Evolutionary conservation across 2,888 invertebrate genomes (phyloP).

Genomic region (Clistopyga incitator): DNA sequence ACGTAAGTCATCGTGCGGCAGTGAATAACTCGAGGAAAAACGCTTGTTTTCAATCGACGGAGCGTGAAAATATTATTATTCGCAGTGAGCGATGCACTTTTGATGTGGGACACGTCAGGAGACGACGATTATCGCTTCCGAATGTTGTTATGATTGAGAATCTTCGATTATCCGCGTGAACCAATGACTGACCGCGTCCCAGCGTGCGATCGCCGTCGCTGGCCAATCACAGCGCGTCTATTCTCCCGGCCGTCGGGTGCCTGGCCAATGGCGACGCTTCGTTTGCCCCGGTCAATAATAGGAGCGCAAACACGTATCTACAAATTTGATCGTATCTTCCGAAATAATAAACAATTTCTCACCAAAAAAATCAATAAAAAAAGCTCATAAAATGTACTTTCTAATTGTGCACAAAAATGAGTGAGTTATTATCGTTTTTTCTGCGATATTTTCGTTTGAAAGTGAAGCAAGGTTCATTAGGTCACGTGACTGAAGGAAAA

Average conservation of each 20-base stretch:
- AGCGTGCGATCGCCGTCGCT: not conserved
- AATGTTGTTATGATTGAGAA: not conserved
- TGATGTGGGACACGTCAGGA: slow-evolving; percentile 6
- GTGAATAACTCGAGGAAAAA: not conserved
- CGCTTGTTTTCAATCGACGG: not conserved
- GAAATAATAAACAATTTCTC: too few species aligned
- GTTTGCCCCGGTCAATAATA: not conserved
- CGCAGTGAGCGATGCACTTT: not conserved
- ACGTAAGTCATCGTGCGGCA: slow-evolving; percentile 65
- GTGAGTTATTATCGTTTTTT: too few species aligned
- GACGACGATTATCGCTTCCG: not conserved
- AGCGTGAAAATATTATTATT: slow-evolving; percentile 8
- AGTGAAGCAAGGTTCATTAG: too few species aligned
- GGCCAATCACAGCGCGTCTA: not conserved
- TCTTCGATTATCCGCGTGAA: not conserved
- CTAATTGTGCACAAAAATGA: too few species aligned
- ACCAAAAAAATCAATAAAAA: too few species aligned
- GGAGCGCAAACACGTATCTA: not conserved
- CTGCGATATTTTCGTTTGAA: too few species aligned
- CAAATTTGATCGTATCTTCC: too few species aligned
- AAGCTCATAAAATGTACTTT: too few species aligned
- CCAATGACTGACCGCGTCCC: not conserved
- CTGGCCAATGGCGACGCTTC: not conserved
- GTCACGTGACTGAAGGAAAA: too few species aligned
- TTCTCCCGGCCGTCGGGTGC: not conserved